A percentile compares a stretch with the other conserved stretches of the same genome.
These are phyloP conservation scores for Alces alces DNA, from an alignment of 2,113 vertebrate genomes.

Conservation along the genomic window DNA sequence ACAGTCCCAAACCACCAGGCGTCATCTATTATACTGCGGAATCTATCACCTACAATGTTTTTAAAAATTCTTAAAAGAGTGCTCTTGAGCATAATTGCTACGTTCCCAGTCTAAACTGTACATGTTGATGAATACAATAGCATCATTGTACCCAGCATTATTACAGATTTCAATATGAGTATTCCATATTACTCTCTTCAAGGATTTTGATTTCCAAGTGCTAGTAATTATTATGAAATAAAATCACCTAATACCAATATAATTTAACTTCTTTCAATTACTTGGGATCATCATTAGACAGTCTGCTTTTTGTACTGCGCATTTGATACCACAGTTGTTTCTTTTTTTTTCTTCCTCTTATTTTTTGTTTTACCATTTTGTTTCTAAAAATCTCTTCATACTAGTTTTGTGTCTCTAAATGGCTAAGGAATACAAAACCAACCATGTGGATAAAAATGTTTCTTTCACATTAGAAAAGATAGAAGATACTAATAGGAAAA, in stretches of 20 bases:
- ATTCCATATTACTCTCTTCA: background rate
- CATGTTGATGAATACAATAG: slow-evolving; percentile 1
- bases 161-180: background rate
- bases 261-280: slow-evolving; percentile 28
- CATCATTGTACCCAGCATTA: background rate
- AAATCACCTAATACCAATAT: background rate
- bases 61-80: slow-evolving; percentile 7
- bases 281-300: background rate
- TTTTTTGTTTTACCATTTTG: slow-evolving; percentile 16
- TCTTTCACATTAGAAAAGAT: background rate
- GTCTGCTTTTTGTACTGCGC: background rate
- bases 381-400: background rate
- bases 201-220: slow-evolving; percentile 17
- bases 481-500: background rate
- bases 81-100: background rate
- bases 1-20: slow-evolving; percentile 99
- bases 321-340: background rate
- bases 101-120: background rate
- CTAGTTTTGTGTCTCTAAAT: slow-evolving; percentile 14
- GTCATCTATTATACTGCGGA: slow-evolving; percentile 98
- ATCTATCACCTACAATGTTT: slow-evolving; percentile 86
- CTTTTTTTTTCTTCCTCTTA: background rate
- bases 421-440: slow-evolving; percentile 4
- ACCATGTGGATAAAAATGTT: background rate
- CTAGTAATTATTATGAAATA: slow-evolving; percentile 9